phyloP scores from a whole-genome alignment of 2,113 vertebrate genomes.

The Pangasianodon hypophthalmus region DNA sequence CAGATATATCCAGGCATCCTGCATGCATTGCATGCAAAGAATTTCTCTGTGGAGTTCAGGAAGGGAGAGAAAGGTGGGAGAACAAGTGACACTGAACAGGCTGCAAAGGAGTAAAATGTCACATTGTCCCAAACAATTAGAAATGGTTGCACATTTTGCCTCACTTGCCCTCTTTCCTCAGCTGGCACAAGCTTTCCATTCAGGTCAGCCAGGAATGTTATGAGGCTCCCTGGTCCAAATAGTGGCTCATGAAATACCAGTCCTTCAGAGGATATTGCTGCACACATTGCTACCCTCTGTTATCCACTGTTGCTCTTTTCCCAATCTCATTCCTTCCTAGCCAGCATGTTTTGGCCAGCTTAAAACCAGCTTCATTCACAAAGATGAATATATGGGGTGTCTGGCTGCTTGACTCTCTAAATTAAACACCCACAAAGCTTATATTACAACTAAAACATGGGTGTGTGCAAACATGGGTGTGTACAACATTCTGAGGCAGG shows the following conservation, averaged over 20 bases:
- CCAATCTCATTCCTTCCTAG: not conserved
- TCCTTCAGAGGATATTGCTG: not conserved
- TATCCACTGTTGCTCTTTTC: not conserved
- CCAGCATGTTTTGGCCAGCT: constrained; percentile 16
- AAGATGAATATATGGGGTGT: not conserved
- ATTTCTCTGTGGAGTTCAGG: not conserved
- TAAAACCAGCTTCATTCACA: constrained; percentile 23
- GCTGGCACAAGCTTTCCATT: not conserved
- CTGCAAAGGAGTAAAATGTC: not conserved
- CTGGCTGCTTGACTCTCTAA: not conserved
- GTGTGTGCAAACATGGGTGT: not conserved
- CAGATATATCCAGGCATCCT: not conserved
- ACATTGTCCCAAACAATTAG: not conserved
- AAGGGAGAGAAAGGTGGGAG: not conserved
- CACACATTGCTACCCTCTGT: not conserved
- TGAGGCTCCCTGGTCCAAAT: not conserved
- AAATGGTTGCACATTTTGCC: not conserved
- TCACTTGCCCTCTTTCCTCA: not conserved
- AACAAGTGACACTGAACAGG: not conserved
- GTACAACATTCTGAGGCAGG: not conserved
- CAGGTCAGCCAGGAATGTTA: not conserved
- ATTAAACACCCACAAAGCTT: not conserved
- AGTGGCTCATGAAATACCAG: not conserved
- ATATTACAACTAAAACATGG: not conserved
- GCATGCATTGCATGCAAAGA: not conserved